phyloP scores from a whole-genome alignment of 2,113 vertebrate genomes.

The Rhinogobius similis region DNA sequence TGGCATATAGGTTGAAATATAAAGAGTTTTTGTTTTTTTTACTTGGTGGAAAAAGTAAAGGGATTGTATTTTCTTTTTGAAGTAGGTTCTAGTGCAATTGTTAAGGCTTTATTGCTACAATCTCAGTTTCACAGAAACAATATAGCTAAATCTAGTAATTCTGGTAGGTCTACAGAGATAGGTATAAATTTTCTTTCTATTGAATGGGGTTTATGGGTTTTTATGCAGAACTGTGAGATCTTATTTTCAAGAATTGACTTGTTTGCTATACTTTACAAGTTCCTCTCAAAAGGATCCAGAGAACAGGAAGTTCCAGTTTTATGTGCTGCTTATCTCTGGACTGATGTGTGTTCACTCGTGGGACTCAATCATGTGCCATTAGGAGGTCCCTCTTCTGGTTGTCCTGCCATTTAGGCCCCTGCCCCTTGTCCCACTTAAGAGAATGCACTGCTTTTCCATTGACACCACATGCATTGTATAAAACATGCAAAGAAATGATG shows the following conservation, averaged over 20 bases:
- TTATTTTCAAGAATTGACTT: neutral
- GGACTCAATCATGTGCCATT: neutral
- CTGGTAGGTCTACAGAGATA: too few relatives aligned
- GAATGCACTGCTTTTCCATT: too few relatives aligned
- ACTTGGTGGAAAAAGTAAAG: too few relatives aligned
- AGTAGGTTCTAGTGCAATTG: too few relatives aligned
- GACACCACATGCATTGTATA: too few relatives aligned
- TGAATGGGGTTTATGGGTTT: neutral
- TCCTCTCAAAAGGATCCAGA: slow-evolving; percentile 3
- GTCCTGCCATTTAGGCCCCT: too few relatives aligned
- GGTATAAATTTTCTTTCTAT: neutral
- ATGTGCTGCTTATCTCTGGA: neutral
- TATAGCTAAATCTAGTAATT: too few relatives aligned
- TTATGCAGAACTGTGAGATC: neutral
- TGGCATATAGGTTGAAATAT: neutral
- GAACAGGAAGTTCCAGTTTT: slow-evolving; percentile 32
- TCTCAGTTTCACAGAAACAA: neutral
- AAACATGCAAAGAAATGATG: too few relatives aligned
- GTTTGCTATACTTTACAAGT: neutral
- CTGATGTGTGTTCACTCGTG: neutral
- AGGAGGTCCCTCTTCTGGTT: too few relatives aligned
- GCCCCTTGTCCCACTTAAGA: too few relatives aligned
- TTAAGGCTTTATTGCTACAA: neutral
- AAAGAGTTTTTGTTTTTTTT: too few relatives aligned
- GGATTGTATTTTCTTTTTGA: too few relatives aligned